Evolutionary conservation across 2,888 invertebrate genomes (phyloP), one percentile per base, ranked within the genome.

Genomic region (Diachrysia chrysitis): DNA sequence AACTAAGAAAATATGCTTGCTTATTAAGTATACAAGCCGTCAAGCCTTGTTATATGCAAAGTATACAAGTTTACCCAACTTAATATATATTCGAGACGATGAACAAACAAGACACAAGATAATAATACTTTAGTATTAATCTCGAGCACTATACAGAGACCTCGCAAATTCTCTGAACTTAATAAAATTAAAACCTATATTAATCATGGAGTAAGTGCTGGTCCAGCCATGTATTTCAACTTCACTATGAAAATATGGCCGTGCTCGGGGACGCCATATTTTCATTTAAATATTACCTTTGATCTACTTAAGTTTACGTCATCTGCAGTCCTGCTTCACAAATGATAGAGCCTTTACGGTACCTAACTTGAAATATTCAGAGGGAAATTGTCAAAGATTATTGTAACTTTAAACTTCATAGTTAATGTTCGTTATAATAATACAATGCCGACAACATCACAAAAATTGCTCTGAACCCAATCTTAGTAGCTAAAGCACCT

Each of bases 191-290:
- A 42, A 42, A 42, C 6, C 42, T 42, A 16, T 42, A 42, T 42
- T 1, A 42, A 42, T 42, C 42, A 42, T 16, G 5, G 10, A 12
- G n/a, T 14, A 14, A 14, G 25, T 29, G 2, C n/a, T 6, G n/a
- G 42, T n/a, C 42, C 42, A 42, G 16, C n/a, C 42, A 42, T n/a
- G 42, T 42, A 42, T 42, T 42, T 42, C n/a, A n/a, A 42, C n/a
- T 42, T 42, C n/a, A n/a, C 42, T 42, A 42, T 42, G 42, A 42
- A 42, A 42, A 7, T 42, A 42, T n/a, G 42, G 42, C 42, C n/a
- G 42, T 6, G 42, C 42, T n/a, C 42, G 5, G 25, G 6, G n/a
- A n/a, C 42, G n/a, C 42, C 42, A 42, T 37, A 37, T 42, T 42
- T 42, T 42, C 2, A 42, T n/a, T 42, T 42, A 42, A 42, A 42